These are phyloP conservation scores for Bemisia tabaci DNA, from an alignment of 1,140 invertebrate genomes.

Conservation along the genomic window DNA sequence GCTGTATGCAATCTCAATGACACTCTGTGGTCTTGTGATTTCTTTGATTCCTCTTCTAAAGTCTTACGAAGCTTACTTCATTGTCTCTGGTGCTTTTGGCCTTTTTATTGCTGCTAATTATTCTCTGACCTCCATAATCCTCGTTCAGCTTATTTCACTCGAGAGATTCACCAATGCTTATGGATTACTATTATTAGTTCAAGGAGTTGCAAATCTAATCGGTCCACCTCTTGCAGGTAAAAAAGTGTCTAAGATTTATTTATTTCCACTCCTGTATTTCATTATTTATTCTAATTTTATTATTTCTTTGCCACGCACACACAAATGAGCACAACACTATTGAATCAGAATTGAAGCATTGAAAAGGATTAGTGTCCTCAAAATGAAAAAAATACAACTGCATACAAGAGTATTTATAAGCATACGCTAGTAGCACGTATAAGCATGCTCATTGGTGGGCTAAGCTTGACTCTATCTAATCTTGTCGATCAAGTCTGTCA, in stretches of 20 bases:
- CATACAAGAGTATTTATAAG: no score
- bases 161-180: slow-evolving; percentile 77
- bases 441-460: no score
- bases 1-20: slow-evolving; percentile 61
- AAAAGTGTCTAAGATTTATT: slow-evolving; percentile 5
- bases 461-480: no score
- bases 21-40: slow-evolving; percentile 46
- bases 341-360: not conserved
- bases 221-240: slow-evolving; percentile 46
- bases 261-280: slow-evolving; percentile 7
- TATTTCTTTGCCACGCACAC: not conserved
- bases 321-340: not conserved
- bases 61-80: slow-evolving; percentile 12
- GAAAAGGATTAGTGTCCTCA: no score
- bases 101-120: slow-evolving; percentile 75
- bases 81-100: slow-evolving; percentile 47
- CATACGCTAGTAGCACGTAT: no score
- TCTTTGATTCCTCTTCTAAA: slow-evolving; percentile 16
- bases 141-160: slow-evolving; percentile 63
- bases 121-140: slow-evolving; percentile 73
- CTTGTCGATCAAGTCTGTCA: no score
- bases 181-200: slow-evolving; percentile 69
- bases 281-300: not conserved
- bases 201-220: slow-evolving; percentile 57
- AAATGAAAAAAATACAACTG: no score